A percentile compares a stretch with the other conserved stretches of the same genome.
Conservation (phyloP, 2,797 vertebrate species). For the Coracias cyanogaster region DNA sequence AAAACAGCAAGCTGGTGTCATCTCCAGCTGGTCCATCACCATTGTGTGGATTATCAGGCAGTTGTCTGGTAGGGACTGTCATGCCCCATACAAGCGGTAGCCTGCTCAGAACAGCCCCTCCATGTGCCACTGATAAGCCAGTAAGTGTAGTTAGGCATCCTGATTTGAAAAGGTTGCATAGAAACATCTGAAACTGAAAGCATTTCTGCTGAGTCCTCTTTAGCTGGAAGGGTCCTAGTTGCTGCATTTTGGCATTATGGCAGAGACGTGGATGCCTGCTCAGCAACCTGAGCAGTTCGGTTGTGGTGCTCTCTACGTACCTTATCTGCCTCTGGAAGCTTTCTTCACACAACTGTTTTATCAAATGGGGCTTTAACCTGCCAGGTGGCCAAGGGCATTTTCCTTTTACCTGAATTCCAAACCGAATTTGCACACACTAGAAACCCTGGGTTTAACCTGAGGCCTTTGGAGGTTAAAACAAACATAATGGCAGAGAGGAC, state of each 20-base stretch:
- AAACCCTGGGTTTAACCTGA: not conserved
- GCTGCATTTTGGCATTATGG: not conserved
- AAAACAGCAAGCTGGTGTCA: accelerated
- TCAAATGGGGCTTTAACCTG: not conserved
- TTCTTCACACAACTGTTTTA: not conserved
- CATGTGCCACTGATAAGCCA: not conserved
- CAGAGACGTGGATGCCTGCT: not conserved
- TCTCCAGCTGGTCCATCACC: not conserved
- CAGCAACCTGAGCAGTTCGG: not conserved
- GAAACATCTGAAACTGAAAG: not conserved
- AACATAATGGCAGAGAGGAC: not conserved
- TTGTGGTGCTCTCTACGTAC: accelerated
- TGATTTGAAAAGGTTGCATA: accelerated
- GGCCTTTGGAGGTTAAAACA: not conserved
- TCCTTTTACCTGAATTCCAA: not conserved
- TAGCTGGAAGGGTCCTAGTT: accelerated
- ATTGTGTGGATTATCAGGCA: not conserved
- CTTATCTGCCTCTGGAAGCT: not conserved
- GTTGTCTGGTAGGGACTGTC: not conserved
- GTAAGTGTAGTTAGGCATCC: not conserved
- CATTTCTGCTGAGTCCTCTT: not conserved
- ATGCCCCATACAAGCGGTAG: not conserved
- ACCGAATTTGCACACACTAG: not conserved
- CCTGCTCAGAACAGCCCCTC: not conserved
- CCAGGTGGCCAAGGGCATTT: not conserved